phyloP scores from a whole-genome alignment of 2,888 invertebrate species.

The Lypha dubia region DNA sequence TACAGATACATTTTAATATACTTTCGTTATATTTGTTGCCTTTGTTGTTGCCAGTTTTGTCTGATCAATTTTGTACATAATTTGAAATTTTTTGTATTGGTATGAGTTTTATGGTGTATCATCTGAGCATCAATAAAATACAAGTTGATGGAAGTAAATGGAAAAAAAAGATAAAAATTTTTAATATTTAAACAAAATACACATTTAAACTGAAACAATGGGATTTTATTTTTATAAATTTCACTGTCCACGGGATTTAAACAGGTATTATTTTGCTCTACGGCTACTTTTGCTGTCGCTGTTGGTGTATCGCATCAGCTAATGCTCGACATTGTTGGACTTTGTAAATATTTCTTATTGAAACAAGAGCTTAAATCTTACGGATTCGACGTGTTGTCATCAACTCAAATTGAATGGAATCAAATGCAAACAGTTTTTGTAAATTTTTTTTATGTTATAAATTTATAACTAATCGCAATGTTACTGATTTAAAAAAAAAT shows the following conservation, averaged over 20 bases:
- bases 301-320: not conserved
- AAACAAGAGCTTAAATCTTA: slow-evolving; percentile 58
- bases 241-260: slow-evolving; percentile 61
- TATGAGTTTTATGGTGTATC: slow-evolving; percentile 53
- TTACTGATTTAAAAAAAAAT: slow-evolving; percentile 61
- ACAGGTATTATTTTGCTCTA: slow-evolving; percentile 64
- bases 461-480: slow-evolving; percentile 65
- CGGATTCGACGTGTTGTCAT: slow-evolving; percentile 73
- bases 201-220: slow-evolving; percentile 50
- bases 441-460: slow-evolving; percentile 60
- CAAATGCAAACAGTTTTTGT: slow-evolving; percentile 67
- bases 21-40: slow-evolving; percentile 14
- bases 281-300: slow-evolving; percentile 13
- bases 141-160: not conserved
- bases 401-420: slow-evolving; percentile 80
- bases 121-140: slow-evolving; percentile 36
- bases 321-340: slow-evolving; percentile 43
- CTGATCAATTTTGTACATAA: slow-evolving; percentile 29
- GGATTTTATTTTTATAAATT: slow-evolving; percentile 36
- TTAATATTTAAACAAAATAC: slow-evolving; percentile 53
- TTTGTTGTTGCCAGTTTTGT: slow-evolving; percentile 2
- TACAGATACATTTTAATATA: slow-evolving; percentile 36
- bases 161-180: slow-evolving; percentile 13
- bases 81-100: not conserved
- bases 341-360: slow-evolving; percentile 31